Conservation (phyloP, 1,140 invertebrate species). For the Augochlora pura region DNA sequence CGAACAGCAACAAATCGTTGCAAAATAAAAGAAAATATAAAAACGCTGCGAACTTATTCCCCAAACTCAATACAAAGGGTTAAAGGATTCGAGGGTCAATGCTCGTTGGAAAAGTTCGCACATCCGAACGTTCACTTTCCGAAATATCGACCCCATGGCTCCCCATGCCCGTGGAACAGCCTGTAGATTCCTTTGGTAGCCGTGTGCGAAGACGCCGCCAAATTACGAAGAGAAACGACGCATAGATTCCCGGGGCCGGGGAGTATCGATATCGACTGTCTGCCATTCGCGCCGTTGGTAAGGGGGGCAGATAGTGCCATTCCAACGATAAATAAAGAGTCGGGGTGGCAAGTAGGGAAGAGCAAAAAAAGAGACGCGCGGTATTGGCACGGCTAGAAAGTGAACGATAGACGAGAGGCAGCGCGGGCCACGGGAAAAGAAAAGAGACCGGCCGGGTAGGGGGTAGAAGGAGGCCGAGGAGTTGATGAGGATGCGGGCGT, state of each 20-base stretch:
- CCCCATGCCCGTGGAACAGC: neutral
- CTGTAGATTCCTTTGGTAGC: neutral
- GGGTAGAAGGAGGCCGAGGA: slow-evolving; percentile 13
- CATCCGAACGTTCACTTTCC: too few relatives aligned
- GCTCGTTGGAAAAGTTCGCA: too few relatives aligned
- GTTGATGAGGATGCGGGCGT: slow-evolving; percentile 58
- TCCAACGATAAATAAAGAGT: slow-evolving; percentile 56
- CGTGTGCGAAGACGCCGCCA: too few relatives aligned
- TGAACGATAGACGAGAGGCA: neutral
- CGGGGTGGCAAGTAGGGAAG: neutral
- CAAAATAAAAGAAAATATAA: too few relatives aligned
- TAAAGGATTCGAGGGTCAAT: too few relatives aligned
- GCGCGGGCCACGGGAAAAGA: neutral
- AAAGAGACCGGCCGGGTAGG: too few relatives aligned
- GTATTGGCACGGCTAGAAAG: neutral
- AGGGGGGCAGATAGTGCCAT: slow-evolving; percentile 35
- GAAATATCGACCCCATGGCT: too few relatives aligned
- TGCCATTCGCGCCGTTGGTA: slow-evolving; percentile 32
- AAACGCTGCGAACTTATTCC: too few relatives aligned
- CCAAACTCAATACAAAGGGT: too few relatives aligned
- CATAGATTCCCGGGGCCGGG: neutral
- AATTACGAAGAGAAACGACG: slow-evolving; percentile 19
- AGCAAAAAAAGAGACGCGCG: slow-evolving; percentile 13
- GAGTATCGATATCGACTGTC: slow-evolving; percentile 51
- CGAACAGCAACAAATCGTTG: too few relatives aligned